These are phyloP conservation scores for Xyrichtys novacula DNA, from an alignment of 2,797 vertebrate species.

Conservation along the genomic window DNA sequence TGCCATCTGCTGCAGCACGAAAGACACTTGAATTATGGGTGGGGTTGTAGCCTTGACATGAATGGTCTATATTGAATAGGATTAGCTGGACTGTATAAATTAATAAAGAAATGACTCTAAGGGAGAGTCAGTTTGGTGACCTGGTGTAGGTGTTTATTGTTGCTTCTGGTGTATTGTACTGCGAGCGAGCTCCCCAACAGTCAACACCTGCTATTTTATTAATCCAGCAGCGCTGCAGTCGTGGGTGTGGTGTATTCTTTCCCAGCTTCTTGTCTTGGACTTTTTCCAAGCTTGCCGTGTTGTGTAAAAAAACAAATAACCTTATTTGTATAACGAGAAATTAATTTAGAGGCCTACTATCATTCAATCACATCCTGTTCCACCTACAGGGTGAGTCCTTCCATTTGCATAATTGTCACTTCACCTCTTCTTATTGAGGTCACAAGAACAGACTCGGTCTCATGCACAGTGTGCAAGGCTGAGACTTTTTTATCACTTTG, in stretches of 20 bases:
- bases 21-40: conserved; percentile 20
- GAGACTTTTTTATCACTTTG: not conserved
- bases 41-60: not conserved
- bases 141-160: not conserved
- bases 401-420: not conserved
- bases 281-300: conserved; percentile 14
- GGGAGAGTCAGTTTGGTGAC: not conserved
- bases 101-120: not conserved
- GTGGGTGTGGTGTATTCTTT: conserved; percentile 39
- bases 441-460: not conserved
- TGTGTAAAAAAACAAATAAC: conserved; percentile 16
- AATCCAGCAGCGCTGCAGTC: not conserved
- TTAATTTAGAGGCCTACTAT: not conserved
- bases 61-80: not conserved
- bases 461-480: not conserved
- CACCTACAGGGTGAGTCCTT: conserved; percentile 1
- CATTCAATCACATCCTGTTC: conserved; percentile 2
- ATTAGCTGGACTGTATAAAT: not conserved
- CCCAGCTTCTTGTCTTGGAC: conserved; percentile 4
- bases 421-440: not conserved
- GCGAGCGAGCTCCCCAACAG: not conserved
- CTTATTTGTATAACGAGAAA: conserved; percentile 1
- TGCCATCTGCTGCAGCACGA: conserved; percentile 39
- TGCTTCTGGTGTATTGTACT: conserved; percentile 14
- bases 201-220: conserved; percentile 33